Evolutionary conservation across 2,113 vertebrate genomes (phyloP).

Genomic region (Syngnathus typhle): DNA sequence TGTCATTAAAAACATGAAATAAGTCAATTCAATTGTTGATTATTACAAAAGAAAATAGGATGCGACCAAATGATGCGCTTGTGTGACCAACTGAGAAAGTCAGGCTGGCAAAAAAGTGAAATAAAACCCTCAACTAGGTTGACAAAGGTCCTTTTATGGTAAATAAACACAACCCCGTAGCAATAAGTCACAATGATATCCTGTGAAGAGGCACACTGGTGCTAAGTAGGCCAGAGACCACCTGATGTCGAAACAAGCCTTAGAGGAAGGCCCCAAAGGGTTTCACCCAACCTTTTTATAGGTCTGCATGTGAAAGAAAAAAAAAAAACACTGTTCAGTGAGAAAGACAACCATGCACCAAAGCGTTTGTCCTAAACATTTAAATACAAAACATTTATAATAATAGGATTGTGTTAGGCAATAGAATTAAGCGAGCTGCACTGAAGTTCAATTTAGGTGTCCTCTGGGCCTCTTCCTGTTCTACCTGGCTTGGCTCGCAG

Average conservation of each 20-base stretch:
- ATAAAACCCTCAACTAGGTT: slow-evolving; percentile 14
- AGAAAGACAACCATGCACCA: not conserved
- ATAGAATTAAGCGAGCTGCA: not conserved
- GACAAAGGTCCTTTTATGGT: slow-evolving; percentile 14
- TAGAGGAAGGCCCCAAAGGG: slow-evolving; percentile 29
- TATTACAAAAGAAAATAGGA: no score
- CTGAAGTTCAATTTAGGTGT: not conserved
- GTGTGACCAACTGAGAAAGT: no score
- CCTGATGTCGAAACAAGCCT: slow-evolving; percentile 43
- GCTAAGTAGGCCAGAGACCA: slow-evolving; percentile 27
- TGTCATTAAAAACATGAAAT: no score
- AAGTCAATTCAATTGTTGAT: no score
- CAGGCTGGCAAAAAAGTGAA: no score
- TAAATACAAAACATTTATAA: not conserved
- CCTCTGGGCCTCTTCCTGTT: not conserved
- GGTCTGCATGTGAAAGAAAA: slow-evolving; percentile 7
- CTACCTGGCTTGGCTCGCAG: slow-evolving; percentile 12
- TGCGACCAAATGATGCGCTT: no score
- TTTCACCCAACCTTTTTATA: slow-evolving; percentile 33
- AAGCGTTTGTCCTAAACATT: not conserved
- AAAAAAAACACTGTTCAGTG: not conserved
- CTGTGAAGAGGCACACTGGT: slow-evolving; percentile 22
- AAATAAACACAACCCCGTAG: slow-evolving; percentile 31
- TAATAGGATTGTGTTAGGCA: not conserved
- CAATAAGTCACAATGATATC: slow-evolving; percentile 40